Conservation (phyloP, 53 echinoderm and acorn worm species). For the Astropecten irregularis region DNA sequence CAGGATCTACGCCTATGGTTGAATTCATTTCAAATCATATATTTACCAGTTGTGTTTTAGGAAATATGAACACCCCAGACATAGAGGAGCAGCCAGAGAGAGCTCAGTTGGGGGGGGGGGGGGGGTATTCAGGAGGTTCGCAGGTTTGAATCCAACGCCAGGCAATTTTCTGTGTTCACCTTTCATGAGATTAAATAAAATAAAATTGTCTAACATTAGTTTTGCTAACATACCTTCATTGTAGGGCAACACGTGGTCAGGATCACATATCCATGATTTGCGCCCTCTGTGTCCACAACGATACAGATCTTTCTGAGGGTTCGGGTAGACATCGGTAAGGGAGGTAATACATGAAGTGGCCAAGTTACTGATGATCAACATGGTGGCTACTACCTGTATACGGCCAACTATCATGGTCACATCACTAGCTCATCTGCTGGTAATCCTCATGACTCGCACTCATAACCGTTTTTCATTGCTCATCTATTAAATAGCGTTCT, state of each 20-base stretch:
- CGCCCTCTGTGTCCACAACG: slow-evolving; percentile 67
- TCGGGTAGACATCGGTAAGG: slow-evolving; percentile 32
- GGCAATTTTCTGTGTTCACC: too few relatives aligned
- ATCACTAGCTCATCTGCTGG: slow-evolving; percentile 20
- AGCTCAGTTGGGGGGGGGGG: too few relatives aligned
- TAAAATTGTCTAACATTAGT: not conserved
- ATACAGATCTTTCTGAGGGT: slow-evolving; percentile 54
- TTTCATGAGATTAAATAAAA: too few relatives aligned
- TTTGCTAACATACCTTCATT: slow-evolving; percentile 37
- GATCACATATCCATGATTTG: slow-evolving; percentile 68
- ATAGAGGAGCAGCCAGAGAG: too few relatives aligned
- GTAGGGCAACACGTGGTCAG: slow-evolving; percentile 39
- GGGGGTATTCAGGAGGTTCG: too few relatives aligned
- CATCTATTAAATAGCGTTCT: too few relatives aligned
- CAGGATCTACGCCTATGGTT: too few relatives aligned
- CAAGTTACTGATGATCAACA: slow-evolving; percentile 22
- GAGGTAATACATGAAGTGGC: not conserved
- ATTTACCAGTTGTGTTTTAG: too few relatives aligned
- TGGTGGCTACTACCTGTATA: slow-evolving; percentile 21
- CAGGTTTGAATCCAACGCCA: too few relatives aligned
- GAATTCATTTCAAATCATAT: too few relatives aligned
- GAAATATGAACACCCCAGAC: too few relatives aligned
- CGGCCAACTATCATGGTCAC: slow-evolving; percentile 32
- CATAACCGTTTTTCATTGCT: too few relatives aligned
- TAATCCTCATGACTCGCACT: slow-evolving; percentile 3